Evolutionary conservation across 2,113 vertebrate species (phyloP).

Genomic region (Syrmaticus mikado): DNA sequence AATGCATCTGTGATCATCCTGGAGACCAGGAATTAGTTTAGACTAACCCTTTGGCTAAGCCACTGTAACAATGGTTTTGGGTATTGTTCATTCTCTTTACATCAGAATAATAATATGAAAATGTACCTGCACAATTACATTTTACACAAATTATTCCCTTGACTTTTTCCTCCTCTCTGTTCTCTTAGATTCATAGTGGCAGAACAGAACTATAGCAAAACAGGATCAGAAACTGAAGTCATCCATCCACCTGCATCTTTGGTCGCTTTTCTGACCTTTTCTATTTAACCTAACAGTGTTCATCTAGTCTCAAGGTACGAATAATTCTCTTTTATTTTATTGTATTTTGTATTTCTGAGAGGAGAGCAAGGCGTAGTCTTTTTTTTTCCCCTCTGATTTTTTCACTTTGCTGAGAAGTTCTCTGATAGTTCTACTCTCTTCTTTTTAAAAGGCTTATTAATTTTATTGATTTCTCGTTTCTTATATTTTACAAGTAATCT

Average conservation of each 20-base stretch:
- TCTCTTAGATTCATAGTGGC: background rate
- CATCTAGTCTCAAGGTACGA: background rate
- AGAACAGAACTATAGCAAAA: background rate
- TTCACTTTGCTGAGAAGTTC: background rate
- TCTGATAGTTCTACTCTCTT: background rate
- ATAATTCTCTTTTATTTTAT: background rate
- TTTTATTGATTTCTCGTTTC: background rate
- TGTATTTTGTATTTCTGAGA: fast-evolving
- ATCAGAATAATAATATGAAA: background rate
- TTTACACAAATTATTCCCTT: background rate
- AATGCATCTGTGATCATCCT: background rate
- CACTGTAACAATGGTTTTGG: background rate
- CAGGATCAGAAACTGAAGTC: background rate
- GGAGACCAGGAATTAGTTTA: background rate
- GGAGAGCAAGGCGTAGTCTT: fast-evolving
- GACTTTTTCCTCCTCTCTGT: background rate
- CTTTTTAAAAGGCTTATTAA: background rate
- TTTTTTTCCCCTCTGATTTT: background rate
- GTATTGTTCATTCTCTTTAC: background rate
- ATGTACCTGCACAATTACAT: background rate
- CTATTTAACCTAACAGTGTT: background rate
- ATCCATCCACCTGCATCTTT: background rate
- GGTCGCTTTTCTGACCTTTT: background rate
- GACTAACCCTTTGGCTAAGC: background rate
- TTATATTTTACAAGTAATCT: background rate